phyloP scores from a whole-genome alignment of 1,140 invertebrate species.

The Elymnias hypermnestra region DNA sequence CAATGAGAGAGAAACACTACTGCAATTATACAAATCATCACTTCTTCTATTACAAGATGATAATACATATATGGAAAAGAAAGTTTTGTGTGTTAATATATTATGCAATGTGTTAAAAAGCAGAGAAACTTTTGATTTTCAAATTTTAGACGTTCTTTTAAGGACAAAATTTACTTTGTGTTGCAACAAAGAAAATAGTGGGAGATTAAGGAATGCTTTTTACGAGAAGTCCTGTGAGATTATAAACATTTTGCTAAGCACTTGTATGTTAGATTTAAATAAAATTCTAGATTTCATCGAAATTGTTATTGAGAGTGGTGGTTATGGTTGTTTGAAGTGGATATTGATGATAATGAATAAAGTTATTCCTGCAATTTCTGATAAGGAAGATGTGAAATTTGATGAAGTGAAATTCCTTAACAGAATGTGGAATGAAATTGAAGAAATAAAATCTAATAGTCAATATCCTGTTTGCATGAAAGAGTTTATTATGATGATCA shows the following conservation, averaged over 20 bases:
- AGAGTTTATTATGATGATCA: slow-evolving; percentile 48
- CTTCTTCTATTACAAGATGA: slow-evolving; percentile 21
- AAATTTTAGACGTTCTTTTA: slow-evolving; percentile 9
- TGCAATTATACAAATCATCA: slow-evolving; percentile 8
- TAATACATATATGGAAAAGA: slow-evolving; percentile 28
- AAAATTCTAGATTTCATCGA: slow-evolving; percentile 34
- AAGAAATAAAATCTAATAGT: slow-evolving; percentile 54
- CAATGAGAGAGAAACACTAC: slow-evolving; percentile 9
- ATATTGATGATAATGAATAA: slow-evolving; percentile 46
- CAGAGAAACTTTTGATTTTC: slow-evolving; percentile 6
- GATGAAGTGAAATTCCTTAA: slow-evolving; percentile 39
- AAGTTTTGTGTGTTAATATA: slow-evolving; percentile 27
- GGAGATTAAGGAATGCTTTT: slow-evolving; percentile 47
- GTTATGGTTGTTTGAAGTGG: slow-evolving; percentile 56
- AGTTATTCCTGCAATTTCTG: slow-evolving; percentile 28
- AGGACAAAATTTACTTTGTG: slow-evolving; percentile 18
- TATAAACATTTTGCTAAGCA: slow-evolving; percentile 22
- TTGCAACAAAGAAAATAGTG: slow-evolving; percentile 30
- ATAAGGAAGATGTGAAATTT: slow-evolving; percentile 28
- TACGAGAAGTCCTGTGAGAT: slow-evolving; percentile 50
- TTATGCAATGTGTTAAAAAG: slow-evolving; percentile 27
- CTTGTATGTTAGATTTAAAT: slow-evolving; percentile 3
- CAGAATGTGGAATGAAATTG: slow-evolving; percentile 56
- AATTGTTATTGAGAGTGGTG: slow-evolving; percentile 45
- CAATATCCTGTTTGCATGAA: slow-evolving; percentile 51